phyloP scores from a whole-genome alignment of 2,888 invertebrate genomes.

The Xylota segnis region DNA sequence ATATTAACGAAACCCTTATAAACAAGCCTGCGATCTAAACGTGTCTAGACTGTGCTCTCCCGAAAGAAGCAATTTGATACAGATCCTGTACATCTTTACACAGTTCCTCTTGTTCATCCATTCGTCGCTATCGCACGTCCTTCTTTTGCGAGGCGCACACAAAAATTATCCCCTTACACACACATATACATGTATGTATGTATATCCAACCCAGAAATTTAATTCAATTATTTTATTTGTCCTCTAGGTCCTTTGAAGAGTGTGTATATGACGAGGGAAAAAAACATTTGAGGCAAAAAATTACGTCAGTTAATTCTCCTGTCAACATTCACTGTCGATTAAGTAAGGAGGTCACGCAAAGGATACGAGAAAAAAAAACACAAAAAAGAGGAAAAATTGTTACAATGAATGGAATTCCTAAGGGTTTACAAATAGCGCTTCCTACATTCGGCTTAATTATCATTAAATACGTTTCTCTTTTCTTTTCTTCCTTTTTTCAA shows the following conservation, averaged over 20 bases:
- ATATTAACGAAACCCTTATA: constrained; percentile 54
- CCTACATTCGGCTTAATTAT: constrained; percentile 51
- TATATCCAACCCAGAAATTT: constrained; percentile 67
- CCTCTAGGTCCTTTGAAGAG: constrained; percentile 60
- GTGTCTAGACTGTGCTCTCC: constrained; percentile 70
- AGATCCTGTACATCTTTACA: constrained; percentile 13
- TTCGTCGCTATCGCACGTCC: constrained; percentile 33
- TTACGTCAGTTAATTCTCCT: constrained; percentile 75
- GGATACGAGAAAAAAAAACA: constrained; percentile 30
- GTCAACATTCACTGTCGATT: constrained; percentile 76
- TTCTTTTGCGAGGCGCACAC: constrained; percentile 21
- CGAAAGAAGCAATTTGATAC: constrained; percentile 46
- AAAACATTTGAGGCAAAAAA: constrained; percentile 58
- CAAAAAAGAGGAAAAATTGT: constrained; percentile 12
- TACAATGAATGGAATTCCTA: constrained; percentile 37
- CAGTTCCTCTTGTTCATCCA: constrained; percentile 16
- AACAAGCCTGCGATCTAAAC: constrained; percentile 42
- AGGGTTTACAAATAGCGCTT: constrained; percentile 55
- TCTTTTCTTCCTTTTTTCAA: constrained; percentile 4
- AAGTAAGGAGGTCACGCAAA: constrained; percentile 75
- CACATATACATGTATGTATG: too few relatives aligned
- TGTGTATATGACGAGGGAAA: constrained; percentile 43
- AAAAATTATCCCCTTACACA: constrained; percentile 51
- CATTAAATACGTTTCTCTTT: constrained; percentile 42
- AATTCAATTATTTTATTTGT: constrained; percentile 76